Base-by-base conservation (phyloP, 2,797 vertebrate genomes). In the Zalophus californianus region DNA sequence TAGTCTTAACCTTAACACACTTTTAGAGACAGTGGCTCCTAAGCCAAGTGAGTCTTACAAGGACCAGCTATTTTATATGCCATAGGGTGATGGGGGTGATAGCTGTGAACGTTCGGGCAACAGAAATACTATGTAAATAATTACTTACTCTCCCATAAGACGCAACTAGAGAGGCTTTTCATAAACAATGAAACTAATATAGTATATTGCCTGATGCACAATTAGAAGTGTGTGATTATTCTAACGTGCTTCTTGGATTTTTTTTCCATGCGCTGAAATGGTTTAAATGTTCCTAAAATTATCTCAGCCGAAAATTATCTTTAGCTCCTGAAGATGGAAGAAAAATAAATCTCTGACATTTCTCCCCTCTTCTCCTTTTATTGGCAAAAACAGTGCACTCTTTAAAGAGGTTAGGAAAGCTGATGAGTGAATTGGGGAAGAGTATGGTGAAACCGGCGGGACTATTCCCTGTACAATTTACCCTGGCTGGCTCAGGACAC, bases 281-380 rank as follows among this genome's bases (percentile, higher is more conserved):
- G 70, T 89, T 80, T 41, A 72, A 92, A 82, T 82, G 56, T 21
- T 94, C 88, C 83, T 58, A 78, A 94, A 97, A 73, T 90, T 41
- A 78, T 41, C 13, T 96, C 56, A 85, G 20, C 32, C 93, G 32
- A 95, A 90, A 95, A 84, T 80, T 84, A 32, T 75, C 29, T 93
- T n/a, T 66, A 62, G 18, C 11, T 92, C 11, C 20, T 70, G 21
- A 93, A 3, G 29, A 44, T 38, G 1, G 38, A 56, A 95, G 35
- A 91, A 91, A 96, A 93, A 82, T 52, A 83, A 62, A 82, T 38
- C 21, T 50, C 9, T 70, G 41, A 15, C 54, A 82, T 75, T 79
- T 94, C 6, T 48, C 6, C 3, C 7, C 8, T 84, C 56, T 20
- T 78, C 21, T 95, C 15, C 13, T 32, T 86, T 91, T 77, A 68